Conservation (phyloP, 2,113 vertebrate genomes). For the Dicentrarchus labrax region DNA sequence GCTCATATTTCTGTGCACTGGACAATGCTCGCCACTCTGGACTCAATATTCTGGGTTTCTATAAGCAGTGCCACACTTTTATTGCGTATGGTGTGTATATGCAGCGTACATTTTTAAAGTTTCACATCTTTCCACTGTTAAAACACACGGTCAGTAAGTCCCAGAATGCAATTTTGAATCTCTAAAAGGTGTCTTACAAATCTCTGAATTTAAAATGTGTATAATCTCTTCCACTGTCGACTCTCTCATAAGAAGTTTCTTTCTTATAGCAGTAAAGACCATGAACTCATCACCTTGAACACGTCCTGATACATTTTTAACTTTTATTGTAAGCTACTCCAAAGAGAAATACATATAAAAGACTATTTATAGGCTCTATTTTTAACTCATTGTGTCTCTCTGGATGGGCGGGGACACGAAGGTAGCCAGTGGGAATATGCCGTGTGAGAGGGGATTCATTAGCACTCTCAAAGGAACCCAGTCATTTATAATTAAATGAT, state of each 20-base stretch:
- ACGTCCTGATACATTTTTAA: background rate
- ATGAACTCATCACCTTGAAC: background rate
- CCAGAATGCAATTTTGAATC: background rate
- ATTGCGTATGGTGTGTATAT: too few species aligned
- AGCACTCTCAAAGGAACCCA: slow-evolving; percentile 67
- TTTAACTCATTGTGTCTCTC: background rate
- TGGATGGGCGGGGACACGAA: background rate
- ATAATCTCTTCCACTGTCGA: background rate
- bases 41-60: too few species aligned
- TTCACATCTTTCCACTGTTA: too few species aligned
- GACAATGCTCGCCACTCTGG: background rate
- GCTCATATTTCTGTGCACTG: background rate
- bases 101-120: too few species aligned
- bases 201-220: too few species aligned
- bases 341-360: background rate
- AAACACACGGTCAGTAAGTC: background rate
- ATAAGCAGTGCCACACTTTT: too few species aligned
- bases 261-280: background rate
- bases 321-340: background rate
- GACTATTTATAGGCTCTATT: background rate
- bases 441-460: slow-evolving; percentile 65
- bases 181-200: background rate
- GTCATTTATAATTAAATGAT: slow-evolving; percentile 75
- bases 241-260: background rate
- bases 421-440: slow-evolving; percentile 37